A percentile compares a stretch with the other conserved stretches of the same genome.
Conservation (phyloP, 2,888 invertebrate genomes). For the Apodemia duryi region DNA sequence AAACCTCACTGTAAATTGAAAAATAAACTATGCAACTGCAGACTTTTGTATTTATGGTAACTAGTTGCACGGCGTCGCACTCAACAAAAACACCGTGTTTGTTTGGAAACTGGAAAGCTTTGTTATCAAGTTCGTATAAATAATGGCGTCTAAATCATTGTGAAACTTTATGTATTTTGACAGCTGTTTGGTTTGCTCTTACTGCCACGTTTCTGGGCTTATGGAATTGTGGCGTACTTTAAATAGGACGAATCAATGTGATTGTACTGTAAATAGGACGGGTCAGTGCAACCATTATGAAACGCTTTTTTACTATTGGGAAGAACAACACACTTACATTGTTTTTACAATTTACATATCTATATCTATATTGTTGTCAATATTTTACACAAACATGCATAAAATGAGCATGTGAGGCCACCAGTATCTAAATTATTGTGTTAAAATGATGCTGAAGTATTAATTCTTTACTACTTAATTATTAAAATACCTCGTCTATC, state of each 20-base stretch:
- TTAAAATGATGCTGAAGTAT: too few relatives aligned
- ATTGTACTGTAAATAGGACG: neutral
- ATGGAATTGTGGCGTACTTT: neutral
- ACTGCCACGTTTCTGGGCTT: conserved; percentile 5
- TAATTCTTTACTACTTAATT: too few relatives aligned
- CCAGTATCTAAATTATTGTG: too few relatives aligned
- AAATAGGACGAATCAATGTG: neutral
- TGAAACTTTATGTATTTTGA: conserved; percentile 12
- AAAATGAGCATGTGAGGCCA: too few relatives aligned
- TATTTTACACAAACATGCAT: too few relatives aligned
- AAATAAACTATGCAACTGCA: neutral
- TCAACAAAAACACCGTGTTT: neutral
- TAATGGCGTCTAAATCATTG: conserved; percentile 9
- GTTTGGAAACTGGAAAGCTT: conserved; percentile 14
- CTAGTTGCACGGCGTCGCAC: neutral
- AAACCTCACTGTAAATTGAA: too few relatives aligned
- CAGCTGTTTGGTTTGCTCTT: conserved; percentile 13
- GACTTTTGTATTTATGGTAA: conserved; percentile 6
- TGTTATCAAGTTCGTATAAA: conserved; percentile 16
- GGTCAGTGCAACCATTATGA: conserved; percentile 3
- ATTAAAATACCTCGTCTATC: too few relatives aligned
- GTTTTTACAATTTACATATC: too few relatives aligned
- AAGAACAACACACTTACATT: too few relatives aligned
- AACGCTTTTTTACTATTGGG: neutral
- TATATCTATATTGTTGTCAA: too few relatives aligned